Evolutionary conservation across 2,113 vertebrate genomes (phyloP), one percentile per base, ranked within the genome.

Genomic region (Aleadryas rufinucha): DNA sequence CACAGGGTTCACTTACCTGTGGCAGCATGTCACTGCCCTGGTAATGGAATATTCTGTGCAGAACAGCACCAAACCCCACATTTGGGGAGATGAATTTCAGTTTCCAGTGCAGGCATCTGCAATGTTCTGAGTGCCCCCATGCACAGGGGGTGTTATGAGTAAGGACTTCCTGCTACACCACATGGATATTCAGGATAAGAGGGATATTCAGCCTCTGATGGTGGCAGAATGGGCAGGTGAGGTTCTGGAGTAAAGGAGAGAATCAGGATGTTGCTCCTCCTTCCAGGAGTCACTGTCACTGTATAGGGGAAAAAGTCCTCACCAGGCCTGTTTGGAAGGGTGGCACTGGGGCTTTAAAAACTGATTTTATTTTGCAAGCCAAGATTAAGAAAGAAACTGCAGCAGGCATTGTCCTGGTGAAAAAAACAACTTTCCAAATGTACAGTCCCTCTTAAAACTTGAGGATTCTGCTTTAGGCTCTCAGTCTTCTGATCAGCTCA

Each of bases 111-210:
- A 2, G 14, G 20, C 12, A 7, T 14, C 23, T 57, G 42, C 15
- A 20, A 1, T 44, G 21, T 15, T 53, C 26, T 68, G 66, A 53
- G 26, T 15, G 4, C 2, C 8, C 18, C 31, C 0, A 0, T 7
- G 11, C 21, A 11, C 5, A 5, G 26, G 7, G 8, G 26, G 5
- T 39, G 8, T 17, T 8, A 17, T 7, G 68, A 21, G 42, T 1
- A 16, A 54, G 33, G 60, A 4, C 19, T 13, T 64, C 5, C 35
- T 79, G 61, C 35, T 49, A 2, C 44, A 42, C 23, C 33, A 23
- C 17, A 0, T 2, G 12, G 54, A 24, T 69, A 5, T 27, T 42
- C 37, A 20, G 9, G 44, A 16, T 19, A 5, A 26, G 9, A 11
- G 11, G 59, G 60, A 23, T 53, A 5, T 16, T 63, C 17, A 11